Base-by-base conservation (phyloP, 2,888 invertebrate genomes). In the Megaustenia siamemsis region DNA sequence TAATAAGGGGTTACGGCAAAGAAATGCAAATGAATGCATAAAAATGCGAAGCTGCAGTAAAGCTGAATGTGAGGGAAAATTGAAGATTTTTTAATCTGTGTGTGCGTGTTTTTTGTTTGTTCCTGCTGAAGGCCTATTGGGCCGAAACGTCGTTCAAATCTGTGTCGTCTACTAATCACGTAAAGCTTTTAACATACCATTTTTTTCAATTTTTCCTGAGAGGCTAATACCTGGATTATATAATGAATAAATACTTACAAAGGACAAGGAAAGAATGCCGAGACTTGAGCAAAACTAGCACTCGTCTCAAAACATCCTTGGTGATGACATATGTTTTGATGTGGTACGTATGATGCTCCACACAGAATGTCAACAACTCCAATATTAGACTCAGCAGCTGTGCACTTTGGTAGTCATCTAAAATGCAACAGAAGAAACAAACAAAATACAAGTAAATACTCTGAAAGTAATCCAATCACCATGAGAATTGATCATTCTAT, bases 291-390 rank as follows among this genome's bases (percentile, higher is more conserved):
- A 99, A 96, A 91, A 99, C 97, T 90, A 99, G 95, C 94, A 99
- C 98, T 94, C 98, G 96, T 94, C 98, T 96, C 89, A 99, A 96
- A 90, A 99, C 96, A 95, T 99, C 98, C 95, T 98, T 98, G 95
- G 97, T 97, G 93, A 99, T 96, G 94, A 99, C 97, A 95, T 98
- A 99, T 94, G 98, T 98, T 94, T 99, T 98, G 94, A 99, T 98
- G 95, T 99, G 98, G 95, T 98, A 98, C 86, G 98, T 97, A 95
- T 99, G 99, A 95, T 99, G 99, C 94, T 99, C 99, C 77, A 99
- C 98, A 95, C 99, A 99, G 95, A 99, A 99, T 66, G 98, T 97
- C 89, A 99, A 95, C 90, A 99, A 95, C 94, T 99, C 99, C 91
- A 99, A 95, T 88, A 99, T 98, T 90, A 99, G 95, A 83, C 98